phyloP scores from a whole-genome alignment of 2,113 vertebrate species.

The Megaceryle maxima region DNA sequence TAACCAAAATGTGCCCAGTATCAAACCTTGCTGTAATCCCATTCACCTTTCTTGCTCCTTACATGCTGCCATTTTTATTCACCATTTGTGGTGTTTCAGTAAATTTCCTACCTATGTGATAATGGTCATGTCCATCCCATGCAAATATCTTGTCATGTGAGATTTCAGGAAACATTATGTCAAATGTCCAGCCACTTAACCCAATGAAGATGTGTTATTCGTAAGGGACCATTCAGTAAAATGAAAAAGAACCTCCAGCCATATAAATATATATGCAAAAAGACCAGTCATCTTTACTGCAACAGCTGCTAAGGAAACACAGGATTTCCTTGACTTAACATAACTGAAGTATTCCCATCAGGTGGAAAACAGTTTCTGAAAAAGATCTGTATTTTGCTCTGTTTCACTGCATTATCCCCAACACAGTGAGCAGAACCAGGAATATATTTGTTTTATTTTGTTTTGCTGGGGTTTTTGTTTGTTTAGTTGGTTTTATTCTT shows the following conservation, averaged over 20 bases:
- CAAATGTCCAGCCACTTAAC: not conserved
- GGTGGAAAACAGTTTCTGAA: not conserved
- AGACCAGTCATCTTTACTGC: not conserved
- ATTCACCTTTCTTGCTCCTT: not conserved
- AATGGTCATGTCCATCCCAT: not conserved
- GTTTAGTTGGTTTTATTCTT: not conserved
- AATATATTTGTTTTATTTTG: not conserved
- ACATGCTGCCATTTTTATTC: not conserved
- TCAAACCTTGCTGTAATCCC: not conserved
- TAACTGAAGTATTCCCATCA: not conserved
- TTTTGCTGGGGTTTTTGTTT: too few relatives aligned
- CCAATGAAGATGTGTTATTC: not conserved
- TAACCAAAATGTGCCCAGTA: not conserved
- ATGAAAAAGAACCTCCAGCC: not conserved
- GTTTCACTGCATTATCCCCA: not conserved
- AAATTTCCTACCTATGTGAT: not conserved
- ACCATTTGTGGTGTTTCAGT: not conserved
- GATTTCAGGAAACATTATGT: not conserved
- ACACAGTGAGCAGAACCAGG: not conserved
- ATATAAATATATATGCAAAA: conserved; percentile 29
- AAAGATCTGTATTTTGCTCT: not conserved
- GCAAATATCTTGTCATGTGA: not conserved
- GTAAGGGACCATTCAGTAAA: not conserved
- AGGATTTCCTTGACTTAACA: conserved; percentile 29
- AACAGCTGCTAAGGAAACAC: conserved; percentile 43